Percentiles rank a stretch among this genome's conserved stretches.
Evolutionary conservation across 2,888 invertebrate species (phyloP).

Genomic region (Metacarcinus magister): DNA sequence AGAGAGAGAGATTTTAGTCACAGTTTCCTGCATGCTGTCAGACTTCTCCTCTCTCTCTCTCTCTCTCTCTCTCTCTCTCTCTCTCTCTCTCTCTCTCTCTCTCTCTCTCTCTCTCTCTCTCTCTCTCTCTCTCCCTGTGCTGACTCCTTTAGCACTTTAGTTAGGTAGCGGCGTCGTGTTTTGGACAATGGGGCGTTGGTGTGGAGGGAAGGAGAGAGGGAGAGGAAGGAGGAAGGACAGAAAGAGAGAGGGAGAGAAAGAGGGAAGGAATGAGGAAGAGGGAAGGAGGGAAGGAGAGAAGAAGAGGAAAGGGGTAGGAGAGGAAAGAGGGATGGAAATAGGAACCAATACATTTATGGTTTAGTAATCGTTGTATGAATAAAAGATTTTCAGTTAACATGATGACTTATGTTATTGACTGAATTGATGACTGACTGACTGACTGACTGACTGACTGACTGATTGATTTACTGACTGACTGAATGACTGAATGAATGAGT

Average conservation of each 20-base stretch:
- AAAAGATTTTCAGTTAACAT: no score
- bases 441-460: neutral
- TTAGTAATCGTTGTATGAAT: no score
- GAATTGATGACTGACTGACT: neutral
- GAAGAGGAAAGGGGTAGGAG: no score
- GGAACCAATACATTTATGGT: neutral
- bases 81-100: no score
- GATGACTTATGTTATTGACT: neutral
- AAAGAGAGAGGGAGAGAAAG: neutral
- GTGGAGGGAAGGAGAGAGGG: neutral
- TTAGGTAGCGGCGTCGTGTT: neutral
- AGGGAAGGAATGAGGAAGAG: neutral
- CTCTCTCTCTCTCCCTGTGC: no score
- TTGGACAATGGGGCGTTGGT: neutral
- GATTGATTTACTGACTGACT: neutral
- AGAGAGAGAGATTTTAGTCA: conserved; percentile 11
- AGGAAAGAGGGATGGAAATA: neutral
- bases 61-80: no score
- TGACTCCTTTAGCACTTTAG: neutral
- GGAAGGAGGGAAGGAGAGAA: no score
- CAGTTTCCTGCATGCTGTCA: neutral
- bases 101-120: no score
- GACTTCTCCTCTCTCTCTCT: neutral
- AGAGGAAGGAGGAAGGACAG: neutral
- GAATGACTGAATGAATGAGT: neutral